phyloP scores from a whole-genome alignment of 2,113 vertebrate species.

The Malurus elegans region DNA sequence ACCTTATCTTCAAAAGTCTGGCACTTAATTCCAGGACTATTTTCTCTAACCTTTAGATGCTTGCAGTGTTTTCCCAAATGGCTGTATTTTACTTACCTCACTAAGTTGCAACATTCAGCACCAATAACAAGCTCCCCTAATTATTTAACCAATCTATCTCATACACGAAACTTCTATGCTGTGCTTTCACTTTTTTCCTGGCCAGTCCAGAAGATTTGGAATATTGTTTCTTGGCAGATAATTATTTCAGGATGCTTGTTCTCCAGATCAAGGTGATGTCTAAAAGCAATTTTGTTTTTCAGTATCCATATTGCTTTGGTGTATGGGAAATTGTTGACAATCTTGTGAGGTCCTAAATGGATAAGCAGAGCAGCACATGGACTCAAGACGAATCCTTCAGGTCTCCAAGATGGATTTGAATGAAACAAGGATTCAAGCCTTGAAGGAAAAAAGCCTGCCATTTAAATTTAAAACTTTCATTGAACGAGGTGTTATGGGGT shows the following conservation, averaged over 20 bases:
- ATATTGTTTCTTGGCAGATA: neutral
- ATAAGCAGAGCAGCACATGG: neutral
- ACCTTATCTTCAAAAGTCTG: neutral
- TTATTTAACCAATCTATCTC: neutral
- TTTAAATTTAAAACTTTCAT: neutral
- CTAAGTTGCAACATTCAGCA: neutral
- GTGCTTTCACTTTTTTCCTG: neutral
- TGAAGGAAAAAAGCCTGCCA: neutral
- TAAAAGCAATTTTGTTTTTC: neutral
- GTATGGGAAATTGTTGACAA: neutral
- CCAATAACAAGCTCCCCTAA: neutral
- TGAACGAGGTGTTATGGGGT: neutral
- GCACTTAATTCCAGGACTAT: neutral
- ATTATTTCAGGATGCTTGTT: neutral
- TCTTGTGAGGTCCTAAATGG: neutral
- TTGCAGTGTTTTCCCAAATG: neutral
- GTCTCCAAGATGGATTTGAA: neutral
- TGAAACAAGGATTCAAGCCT: neutral
- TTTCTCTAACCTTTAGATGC: slow-evolving; percentile 1
- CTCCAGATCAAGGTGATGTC: neutral
- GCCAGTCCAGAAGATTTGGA: neutral
- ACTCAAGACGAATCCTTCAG: neutral
- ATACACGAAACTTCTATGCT: neutral
- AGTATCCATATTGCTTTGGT: neutral
- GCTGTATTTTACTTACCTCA: neutral